These are phyloP conservation scores for Diabrotica virgifera DNA, from an alignment of 1,140 invertebrate species.

Conservation along the genomic window DNA sequence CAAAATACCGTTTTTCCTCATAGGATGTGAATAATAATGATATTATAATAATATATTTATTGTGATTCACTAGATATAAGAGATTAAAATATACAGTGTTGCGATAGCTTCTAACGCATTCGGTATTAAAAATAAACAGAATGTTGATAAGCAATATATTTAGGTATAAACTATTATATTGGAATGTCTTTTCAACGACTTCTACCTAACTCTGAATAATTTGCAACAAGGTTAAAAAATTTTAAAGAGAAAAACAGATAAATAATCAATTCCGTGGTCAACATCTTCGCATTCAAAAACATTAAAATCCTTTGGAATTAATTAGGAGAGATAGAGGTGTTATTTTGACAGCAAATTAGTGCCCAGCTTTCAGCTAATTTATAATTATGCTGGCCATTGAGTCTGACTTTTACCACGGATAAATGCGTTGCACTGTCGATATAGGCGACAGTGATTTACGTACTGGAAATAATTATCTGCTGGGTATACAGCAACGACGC, in stretches of 20 bases:
- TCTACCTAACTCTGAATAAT: too few relatives aligned
- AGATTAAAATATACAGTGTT: too few relatives aligned
- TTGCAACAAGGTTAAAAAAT: too few relatives aligned
- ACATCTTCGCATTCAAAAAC: conserved; percentile 15
- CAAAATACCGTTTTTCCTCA: too few relatives aligned
- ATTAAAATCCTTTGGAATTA: conserved; percentile 28
- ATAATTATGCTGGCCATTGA: conserved; percentile 43
- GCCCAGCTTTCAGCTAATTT: conserved; percentile 41
- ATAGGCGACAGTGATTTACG: conserved; percentile 42
- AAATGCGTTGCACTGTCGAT: conserved; percentile 42
- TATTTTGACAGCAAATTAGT: conserved; percentile 43
- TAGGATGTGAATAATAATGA: too few relatives aligned
- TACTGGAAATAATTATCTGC: conserved; percentile 41
- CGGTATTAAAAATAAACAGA: too few relatives aligned
- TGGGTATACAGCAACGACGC: conserved; percentile 10
- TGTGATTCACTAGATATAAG: too few relatives aligned
- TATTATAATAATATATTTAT: too few relatives aligned
- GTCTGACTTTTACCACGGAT: conserved; percentile 43
- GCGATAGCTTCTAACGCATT: too few relatives aligned
- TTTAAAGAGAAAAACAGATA: conserved; percentile 11
- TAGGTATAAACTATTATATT: too few relatives aligned
- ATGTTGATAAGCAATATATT: too few relatives aligned
- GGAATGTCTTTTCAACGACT: too few relatives aligned
- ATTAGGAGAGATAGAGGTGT: conserved; percentile 33
- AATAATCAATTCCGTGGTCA: conserved; percentile 22